Base-by-base conservation (phyloP, 2,797 vertebrate genomes). In the Cottoperca gobio region DNA sequence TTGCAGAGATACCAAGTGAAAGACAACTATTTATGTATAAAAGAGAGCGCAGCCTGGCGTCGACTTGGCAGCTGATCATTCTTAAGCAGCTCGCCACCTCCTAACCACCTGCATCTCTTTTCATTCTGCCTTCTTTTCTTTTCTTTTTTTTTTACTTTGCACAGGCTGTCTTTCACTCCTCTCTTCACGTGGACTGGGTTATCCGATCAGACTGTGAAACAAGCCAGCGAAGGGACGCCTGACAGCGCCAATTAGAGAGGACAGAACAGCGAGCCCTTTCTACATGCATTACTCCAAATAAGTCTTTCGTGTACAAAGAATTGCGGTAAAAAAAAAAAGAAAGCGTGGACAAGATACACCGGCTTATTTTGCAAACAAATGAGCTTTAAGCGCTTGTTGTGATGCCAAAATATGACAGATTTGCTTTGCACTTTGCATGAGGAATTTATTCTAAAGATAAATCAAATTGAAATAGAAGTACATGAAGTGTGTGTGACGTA, bases 1-100 rank as follows among this genome's bases (percentile, higher is more conserved):
- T 94, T 92, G 91, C 83, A 13, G 70, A 81, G 79, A 92, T 90
- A 49, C 79, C 8, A 71, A 86, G 78, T 93, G 92, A 94, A 92
- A 90, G 91, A 89, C 83, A 82, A 92, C 90, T 92, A 89, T 93
- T 93, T 91, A 88, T 92, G 86, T 86, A 89, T 86, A 82, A 92
- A 90, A 86, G 74, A 43, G 79, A 79, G 66, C 31, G 1, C 60
- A 76, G 79, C 67, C 82, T 88, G 85, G 76, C 70, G 63, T 78
- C 81, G 82, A 4, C 62, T 74, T 71, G 80, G 82, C 87, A 82
- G 74, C 10, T 82, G 84, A 90, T 86, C 79, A 86, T 85, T 61
- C 71, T 76, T 78, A 83, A 90, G 85, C 83, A 87, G 86, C 83
- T 83, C 83, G 74, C 70, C 67, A 54, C 77, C 65, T 86, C 74